Evolutionary conservation across 53 echinoderm and acorn worm species (phyloP), one percentile per base, ranked within the genome.

Genomic region (Zoroaster sp.): DNA sequence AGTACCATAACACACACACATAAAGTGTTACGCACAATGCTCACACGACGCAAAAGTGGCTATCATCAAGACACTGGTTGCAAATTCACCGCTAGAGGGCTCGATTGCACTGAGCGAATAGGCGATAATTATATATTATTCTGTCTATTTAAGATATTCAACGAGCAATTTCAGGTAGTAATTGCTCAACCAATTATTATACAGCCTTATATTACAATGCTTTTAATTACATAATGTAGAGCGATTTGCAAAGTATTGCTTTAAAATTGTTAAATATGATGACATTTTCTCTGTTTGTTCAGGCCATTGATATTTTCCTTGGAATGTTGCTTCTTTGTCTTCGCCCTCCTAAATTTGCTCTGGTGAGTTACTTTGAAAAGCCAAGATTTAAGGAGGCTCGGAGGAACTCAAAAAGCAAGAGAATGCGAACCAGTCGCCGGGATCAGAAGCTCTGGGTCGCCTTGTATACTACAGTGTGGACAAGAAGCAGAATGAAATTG

Each of bases 341-440:
- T 97, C 90, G 95, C 95, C 32, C 93, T 95, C 44, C 77, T 97
- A 95, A 97, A 87, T 97, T 91, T 53, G 93, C 95, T 1, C 15
- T 94, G 17, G 94, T 97, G 28, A 93, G 93, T 43, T 97, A 93
- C 74, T 95, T 89, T 72, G 93, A 95, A 49, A 87, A 91, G 59
- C 92, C 95, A 18, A 43, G 81, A 20, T 95, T 91, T 75, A 75
- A 83, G 66, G 90, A 95, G 73, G 95, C 93, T 0, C 87, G 95
- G 21, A 67, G 77, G 17, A 70, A 79, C 63, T 87, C 38, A 91
- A 89, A 49, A 76, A 91, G 41, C 53, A 35, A 18, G 83, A 76
- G 14, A 55, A 38, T 0, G 80, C 33, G 38, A 59, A 72, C n/a
- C 63, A 59, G 23, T 45, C 78, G 18, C 59, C 78, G 10, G 78